These are phyloP conservation scores for Leptothorax acervorum DNA, from an alignment of 2,888 invertebrate genomes.

Conservation along the genomic window DNA sequence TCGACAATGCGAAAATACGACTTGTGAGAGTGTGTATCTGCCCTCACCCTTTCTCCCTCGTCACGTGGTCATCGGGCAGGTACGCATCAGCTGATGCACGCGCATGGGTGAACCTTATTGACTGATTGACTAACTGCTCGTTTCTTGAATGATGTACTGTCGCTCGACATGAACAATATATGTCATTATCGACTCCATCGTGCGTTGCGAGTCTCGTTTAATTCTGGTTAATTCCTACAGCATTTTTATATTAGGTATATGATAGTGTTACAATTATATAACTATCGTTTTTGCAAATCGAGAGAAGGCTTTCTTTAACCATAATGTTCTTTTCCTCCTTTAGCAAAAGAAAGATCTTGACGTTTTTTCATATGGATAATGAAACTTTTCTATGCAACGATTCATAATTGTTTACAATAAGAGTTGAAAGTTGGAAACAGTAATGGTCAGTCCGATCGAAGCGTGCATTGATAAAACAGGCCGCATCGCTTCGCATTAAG, in stretches of 20 bases:
- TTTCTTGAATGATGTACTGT: conserved; percentile 36
- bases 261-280: background rate
- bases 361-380: background rate
- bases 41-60: conserved; percentile 68
- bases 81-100: conserved; percentile 75
- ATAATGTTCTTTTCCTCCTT: background rate
- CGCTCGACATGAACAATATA: conserved; percentile 39
- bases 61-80: conserved; percentile 77
- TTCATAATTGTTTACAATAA: conserved; percentile 46
- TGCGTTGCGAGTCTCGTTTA: conserved; percentile 10
- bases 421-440: conserved; percentile 64
- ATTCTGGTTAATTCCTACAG: background rate
- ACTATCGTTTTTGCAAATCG: conserved; percentile 19
- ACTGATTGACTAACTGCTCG: conserved; percentile 53
- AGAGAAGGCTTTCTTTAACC: background rate
- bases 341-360: conserved; percentile 20
- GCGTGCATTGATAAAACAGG: conserved; percentile 68
- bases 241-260: background rate
- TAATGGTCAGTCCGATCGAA: conserved; percentile 46
- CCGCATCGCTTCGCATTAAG: conserved; percentile 48
- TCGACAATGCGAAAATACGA: conserved; percentile 52
- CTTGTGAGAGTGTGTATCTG: conserved; percentile 61
- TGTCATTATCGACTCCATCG: conserved; percentile 1
- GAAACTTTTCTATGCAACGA: conserved; percentile 32
- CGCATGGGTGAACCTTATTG: conserved; percentile 68